Evolutionary conservation across 1,140 invertebrate species (phyloP), one percentile per base, ranked within the genome.

Genomic region (Calephelis virginiensis): DNA sequence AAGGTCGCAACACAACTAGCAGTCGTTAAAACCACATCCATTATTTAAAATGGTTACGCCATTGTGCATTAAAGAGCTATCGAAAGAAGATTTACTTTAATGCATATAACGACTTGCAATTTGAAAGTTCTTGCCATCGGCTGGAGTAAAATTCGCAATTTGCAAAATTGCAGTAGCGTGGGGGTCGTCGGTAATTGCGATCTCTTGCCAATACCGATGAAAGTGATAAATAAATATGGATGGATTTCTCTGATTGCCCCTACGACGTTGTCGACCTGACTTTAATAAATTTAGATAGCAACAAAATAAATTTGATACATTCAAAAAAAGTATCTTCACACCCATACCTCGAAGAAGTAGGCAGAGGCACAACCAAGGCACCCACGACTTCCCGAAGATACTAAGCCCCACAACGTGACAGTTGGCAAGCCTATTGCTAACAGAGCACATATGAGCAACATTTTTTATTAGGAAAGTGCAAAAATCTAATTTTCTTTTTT

Each of bases 71-170:
- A 40, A 64, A 43, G 53, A 38, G 67, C 72, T 70, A 72, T 66
- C 66, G 75, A 61, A 63, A 63, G 77, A 81, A 82, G 76, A 83
- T 73, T 78, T 61, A 69, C 73, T 77, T 53, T 80, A 85, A 86
- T 83, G 81, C 78, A 83, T 69, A 78, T 83, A 86, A 86, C 81
- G 79, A 82, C 78, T 73, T 79, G 82, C 85, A 87, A 88, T 86
- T 81, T 83, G 71, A 74, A 80, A 81, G 73, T 81, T 80, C 78
- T 86, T 81, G 80, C 85, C 80, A 75, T 75, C 75, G 81, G 80
- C 78, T 76, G 68, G 81, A 85, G 83, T 82, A 85, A 88, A 86
- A 86, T 86, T 81, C 71, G 82, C 85, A 87, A 90, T 90, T 90
- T 90, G 74, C 74, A 61, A 90, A 85, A 89, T 90, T 86, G 84